Base-by-base conservation (phyloP, 2,888 invertebrate species). In the Lasius fuliginosus region DNA sequence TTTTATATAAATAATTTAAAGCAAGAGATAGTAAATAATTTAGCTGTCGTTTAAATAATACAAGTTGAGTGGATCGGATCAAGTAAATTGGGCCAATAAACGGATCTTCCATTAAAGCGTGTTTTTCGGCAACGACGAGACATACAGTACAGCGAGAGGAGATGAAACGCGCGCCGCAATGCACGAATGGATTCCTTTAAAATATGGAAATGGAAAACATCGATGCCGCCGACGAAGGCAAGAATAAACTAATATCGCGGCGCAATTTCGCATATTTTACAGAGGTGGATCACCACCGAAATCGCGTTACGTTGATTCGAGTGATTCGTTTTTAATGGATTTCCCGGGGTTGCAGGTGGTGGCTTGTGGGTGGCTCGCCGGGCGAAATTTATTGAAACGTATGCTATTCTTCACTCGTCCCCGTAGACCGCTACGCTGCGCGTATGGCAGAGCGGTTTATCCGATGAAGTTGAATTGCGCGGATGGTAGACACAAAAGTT, bases 371-470 rank as follows among this genome's bases (percentile, higher is more conserved):
- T 18, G 82, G 79, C 74, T 82, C 79, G 81, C 71, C 67, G 82
- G 84, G 88, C 84, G 86, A 90, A 90, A 90, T 90, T 90, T 90
- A 90, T 90, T 89, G 90, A 90, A 90, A 90, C 90, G 89, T 86
- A 82, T 85, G 83, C 81, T 87, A 87, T 86, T 86, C 90, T 85
- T 79, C 82, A 62, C 77, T 42, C 83, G 74, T 87, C 86, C 87
- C 88, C 74, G n/a, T 82, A 69, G 83, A 87, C 79, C 71, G 56
- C 42, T n/a, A 46, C 79, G 60, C 60, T 33, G 71, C 79, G 79
- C 79, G 79, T 79, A 79, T 79, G 60, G 79, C 79, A 79, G 79
- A 79, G 79, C 33, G 79, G 79, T 85, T 85, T 75, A 82, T 76
- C 74, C 83, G 83, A 58, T 64, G 69, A 69, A 82, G 83, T 83